Conservation (phyloP, 2,797 vertebrate genomes). For the Acropternis orthonyx region DNA sequence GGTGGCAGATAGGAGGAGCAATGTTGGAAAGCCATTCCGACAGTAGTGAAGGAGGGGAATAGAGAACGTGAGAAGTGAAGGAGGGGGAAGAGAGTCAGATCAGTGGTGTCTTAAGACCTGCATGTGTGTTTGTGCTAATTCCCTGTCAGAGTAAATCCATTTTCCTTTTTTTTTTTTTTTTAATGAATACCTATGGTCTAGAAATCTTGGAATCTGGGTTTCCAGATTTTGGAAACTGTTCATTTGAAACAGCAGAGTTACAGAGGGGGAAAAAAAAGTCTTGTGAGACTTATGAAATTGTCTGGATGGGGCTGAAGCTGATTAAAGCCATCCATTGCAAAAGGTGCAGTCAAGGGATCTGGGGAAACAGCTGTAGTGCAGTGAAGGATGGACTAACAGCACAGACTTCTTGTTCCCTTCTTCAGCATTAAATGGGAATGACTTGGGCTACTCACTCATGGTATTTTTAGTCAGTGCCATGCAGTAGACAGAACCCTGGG, state of each 20-base stretch:
- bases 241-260: background rate
- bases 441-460: background rate
- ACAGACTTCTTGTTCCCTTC: background rate
- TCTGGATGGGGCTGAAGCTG: background rate
- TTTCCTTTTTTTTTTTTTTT: background rate
- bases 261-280: background rate
- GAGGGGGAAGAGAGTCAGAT: background rate
- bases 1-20: background rate
- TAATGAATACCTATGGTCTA: background rate
- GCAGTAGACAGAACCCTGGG: background rate
- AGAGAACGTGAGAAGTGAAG: background rate
- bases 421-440: background rate
- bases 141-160: background rate
- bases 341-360: background rate
- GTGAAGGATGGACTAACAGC: background rate
- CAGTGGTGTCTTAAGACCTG: background rate
- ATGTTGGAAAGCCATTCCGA: background rate
- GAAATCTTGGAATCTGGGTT: background rate
- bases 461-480: background rate
- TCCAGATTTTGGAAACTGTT: background rate
- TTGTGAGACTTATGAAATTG: background rate
- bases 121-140: background rate
- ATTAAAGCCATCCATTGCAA: background rate
- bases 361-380: background rate
- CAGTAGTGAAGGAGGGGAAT: background rate